Percentiles rank a stretch among this genome's conserved stretches.
These are phyloP conservation scores for Sylvia atricapilla DNA, from an alignment of 2,113 vertebrate genomes.

Conservation along the genomic window DNA sequence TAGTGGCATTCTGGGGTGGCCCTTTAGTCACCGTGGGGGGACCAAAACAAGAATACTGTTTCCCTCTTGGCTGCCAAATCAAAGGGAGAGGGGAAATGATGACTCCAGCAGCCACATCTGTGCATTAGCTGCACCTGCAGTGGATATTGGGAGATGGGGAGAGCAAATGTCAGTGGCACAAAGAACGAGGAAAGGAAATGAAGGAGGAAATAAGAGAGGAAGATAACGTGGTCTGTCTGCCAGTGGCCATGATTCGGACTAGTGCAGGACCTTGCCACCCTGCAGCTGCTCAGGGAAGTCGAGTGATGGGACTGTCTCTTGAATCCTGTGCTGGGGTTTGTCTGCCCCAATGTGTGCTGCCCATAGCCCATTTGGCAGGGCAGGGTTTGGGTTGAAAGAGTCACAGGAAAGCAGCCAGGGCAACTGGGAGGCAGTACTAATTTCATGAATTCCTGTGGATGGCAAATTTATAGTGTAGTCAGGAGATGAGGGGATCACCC, in stretches of 20 bases:
- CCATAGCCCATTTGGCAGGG: not conserved
- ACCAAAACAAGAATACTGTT: not conserved
- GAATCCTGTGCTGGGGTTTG: not conserved
- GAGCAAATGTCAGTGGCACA: not conserved
- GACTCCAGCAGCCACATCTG: not conserved
- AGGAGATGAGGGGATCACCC: not conserved
- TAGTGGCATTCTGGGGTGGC: not conserved
- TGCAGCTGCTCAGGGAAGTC: not conserved
- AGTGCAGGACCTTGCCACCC: not conserved
- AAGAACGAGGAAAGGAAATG: constrained; percentile 24
- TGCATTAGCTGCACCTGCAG: constrained; percentile 4
- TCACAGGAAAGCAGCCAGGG: not conserved
- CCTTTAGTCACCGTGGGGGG: not conserved
- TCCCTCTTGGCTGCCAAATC: not conserved
- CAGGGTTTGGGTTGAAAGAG: not conserved
- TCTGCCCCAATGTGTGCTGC: not conserved
- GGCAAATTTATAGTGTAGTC: not conserved
- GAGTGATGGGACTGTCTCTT: not conserved
- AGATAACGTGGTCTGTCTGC: not conserved
- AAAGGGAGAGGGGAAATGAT: not conserved
- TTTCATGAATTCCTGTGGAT: not conserved
- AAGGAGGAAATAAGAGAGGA: constrained; percentile 6
- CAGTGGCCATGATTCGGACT: not conserved
- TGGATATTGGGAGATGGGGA: not conserved
- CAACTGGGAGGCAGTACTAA: not conserved